These are phyloP conservation scores for Turritopsis dohrnii DNA, from an alignment of 30 jellyfish, hydroid and myxozoan genomes.

Conservation along the genomic window DNA sequence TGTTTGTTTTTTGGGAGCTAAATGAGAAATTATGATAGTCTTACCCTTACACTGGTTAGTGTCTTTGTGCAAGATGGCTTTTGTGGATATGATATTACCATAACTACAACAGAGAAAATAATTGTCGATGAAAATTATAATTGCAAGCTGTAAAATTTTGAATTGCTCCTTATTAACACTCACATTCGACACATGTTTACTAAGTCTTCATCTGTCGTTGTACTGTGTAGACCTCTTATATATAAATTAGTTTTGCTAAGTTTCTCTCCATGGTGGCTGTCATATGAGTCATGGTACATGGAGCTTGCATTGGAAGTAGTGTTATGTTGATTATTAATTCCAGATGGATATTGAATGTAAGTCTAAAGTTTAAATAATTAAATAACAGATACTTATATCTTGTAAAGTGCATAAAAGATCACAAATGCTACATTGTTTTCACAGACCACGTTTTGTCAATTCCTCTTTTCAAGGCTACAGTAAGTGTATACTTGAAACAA, in stretches of 20 bases:
- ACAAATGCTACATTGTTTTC: not conserved
- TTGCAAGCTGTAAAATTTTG: not conserved
- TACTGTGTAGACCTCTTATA: conserved; percentile 77
- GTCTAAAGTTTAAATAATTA: not conserved
- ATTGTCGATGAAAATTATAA: no score
- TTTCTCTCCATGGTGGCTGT: conserved; percentile 79
- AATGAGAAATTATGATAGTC: not conserved
- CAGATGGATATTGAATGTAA: conserved; percentile 22
- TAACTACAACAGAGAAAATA: conserved; percentile 40
- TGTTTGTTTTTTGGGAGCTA: not conserved
- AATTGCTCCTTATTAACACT: not conserved
- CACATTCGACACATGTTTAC: conserved; percentile 89
- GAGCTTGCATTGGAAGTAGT: conserved; percentile 3
- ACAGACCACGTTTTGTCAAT: not conserved
- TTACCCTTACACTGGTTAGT: conserved; percentile 94
- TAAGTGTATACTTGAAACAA: no score
- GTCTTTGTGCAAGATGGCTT: conserved; percentile 95
- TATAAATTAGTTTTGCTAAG: conserved; percentile 89
- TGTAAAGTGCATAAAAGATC: not conserved
- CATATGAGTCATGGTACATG: conserved; percentile 5
- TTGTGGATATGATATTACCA: conserved; percentile 93
- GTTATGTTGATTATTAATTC: not conserved
- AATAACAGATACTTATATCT: not conserved
- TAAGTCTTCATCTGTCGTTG: conserved; percentile 88
- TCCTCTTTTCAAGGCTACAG: not conserved